A percentile compares a stretch with the other conserved stretches of the same genome.
phyloP scores from a whole-genome alignment of 2,888 invertebrate species.

The Plebejus melissa region DNA sequence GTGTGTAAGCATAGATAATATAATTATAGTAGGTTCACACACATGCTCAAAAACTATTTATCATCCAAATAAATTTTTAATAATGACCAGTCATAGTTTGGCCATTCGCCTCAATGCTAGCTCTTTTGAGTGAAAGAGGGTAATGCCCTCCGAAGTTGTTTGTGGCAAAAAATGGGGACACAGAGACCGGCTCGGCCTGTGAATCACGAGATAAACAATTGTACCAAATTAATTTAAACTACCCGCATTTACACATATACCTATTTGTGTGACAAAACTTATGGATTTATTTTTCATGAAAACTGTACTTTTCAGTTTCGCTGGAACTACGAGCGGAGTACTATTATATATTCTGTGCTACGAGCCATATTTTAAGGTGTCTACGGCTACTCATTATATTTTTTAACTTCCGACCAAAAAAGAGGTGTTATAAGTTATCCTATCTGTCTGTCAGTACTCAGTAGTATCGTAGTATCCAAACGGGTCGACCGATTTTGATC shows the following conservation, averaged over 20 bases:
- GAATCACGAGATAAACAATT: slow-evolving; percentile 74
- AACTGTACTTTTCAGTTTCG: background rate
- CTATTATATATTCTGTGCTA: background rate
- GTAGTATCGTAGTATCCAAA: too few relatives aligned
- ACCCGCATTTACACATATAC: slow-evolving; percentile 37
- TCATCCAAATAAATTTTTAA: slow-evolving; percentile 29
- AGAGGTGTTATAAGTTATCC: background rate
- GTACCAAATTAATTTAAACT: slow-evolving; percentile 51
- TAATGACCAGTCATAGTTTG: slow-evolving; percentile 48
- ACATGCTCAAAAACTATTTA: slow-evolving; percentile 5
- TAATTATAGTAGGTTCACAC: background rate
- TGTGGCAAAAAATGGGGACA: slow-evolving; percentile 77
- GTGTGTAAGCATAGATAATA: background rate
- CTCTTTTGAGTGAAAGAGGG: slow-evolving; percentile 66
- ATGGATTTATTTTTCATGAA: background rate
- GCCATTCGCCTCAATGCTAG: slow-evolving; percentile 59
- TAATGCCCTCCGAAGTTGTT: slow-evolving; percentile 76
- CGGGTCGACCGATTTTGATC: too few relatives aligned
- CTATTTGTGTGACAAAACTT: background rate
- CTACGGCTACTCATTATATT: background rate
- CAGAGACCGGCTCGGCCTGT: slow-evolving; percentile 70
- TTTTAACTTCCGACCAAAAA: background rate
- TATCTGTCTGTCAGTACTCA: too few relatives aligned
- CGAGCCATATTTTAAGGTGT: too few relatives aligned
- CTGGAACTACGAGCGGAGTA: background rate